phyloP scores from a whole-genome alignment of 2,797 vertebrate genomes.

The Ptychadena robeensis region DNA sequence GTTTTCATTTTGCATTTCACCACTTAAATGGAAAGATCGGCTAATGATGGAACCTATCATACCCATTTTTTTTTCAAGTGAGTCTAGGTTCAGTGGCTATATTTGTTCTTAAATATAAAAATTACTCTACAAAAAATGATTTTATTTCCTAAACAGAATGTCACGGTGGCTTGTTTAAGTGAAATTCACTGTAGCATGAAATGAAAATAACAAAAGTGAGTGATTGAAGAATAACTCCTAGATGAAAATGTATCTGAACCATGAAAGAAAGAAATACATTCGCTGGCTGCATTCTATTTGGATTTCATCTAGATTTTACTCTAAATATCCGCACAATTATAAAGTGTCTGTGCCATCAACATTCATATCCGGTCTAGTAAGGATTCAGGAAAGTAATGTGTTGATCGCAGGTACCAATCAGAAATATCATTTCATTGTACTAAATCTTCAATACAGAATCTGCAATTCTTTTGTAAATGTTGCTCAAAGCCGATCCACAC shows the following conservation, averaged over 20 bases:
- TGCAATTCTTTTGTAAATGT: no score
- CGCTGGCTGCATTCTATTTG: background rate
- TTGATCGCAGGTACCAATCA: no score
- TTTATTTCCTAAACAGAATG: constrained; percentile 45
- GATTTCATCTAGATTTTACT: background rate
- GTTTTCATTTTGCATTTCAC: background rate
- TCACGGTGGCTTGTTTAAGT: constrained; percentile 54
- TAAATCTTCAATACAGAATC: no score
- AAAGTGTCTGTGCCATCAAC: no score
- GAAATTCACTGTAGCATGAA: constrained; percentile 54
- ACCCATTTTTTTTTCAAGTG: background rate
- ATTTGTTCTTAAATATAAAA: constrained; percentile 36
- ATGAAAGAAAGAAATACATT: background rate
- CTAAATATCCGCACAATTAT: constrained; percentile 1
- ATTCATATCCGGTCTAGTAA: no score
- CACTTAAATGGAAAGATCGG: no score
- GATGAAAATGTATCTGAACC: constrained; percentile 44
- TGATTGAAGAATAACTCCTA: constrained; percentile 48
- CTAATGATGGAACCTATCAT: background rate
- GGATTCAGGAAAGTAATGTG: no score
- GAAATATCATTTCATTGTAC: no score
- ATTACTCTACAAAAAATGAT: constrained; percentile 39
- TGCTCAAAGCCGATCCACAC: no score
- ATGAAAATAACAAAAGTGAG: constrained; percentile 49
- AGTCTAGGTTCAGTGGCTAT: constrained; percentile 28